A percentile compares a stretch with the other conserved stretches of the same genome.
phyloP scores from a whole-genome alignment of 1,140 invertebrate genomes.

The Cherax quadricarinatus region DNA sequence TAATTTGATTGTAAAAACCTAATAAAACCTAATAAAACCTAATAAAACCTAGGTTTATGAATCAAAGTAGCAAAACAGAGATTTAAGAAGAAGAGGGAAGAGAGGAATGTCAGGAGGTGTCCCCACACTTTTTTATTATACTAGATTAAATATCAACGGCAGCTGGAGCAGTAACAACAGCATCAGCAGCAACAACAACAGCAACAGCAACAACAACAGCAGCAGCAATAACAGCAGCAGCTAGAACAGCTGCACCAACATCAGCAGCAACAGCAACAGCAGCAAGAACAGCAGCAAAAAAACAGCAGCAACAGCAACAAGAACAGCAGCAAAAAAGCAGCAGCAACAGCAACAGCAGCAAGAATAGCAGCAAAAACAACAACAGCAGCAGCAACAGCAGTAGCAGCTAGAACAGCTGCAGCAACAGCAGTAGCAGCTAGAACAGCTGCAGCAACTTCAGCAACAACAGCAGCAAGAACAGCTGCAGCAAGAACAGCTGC shows the following conservation, averaged over 20 bases:
- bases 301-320: background rate
- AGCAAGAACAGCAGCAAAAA: background rate
- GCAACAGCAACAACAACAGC: background rate
- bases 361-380: background rate
- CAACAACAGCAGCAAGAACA: too few species aligned
- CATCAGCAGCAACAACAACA: background rate
- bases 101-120: too few species aligned
- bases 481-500: too few species aligned
- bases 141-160: too few species aligned
- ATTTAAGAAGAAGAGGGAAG: too few species aligned
- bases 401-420: background rate
- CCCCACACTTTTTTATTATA: too few species aligned
- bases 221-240: background rate
- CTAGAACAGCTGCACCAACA: background rate
- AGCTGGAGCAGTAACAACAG: background rate
- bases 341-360: background rate
- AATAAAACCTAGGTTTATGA: too few species aligned
- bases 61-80: too few species aligned
- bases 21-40: too few species aligned
- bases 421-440: background rate
- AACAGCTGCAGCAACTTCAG: too few species aligned
- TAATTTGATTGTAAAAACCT: too few species aligned
- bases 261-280: background rate
- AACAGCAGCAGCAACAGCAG: background rate
- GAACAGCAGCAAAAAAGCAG: background rate